Base-by-base conservation (phyloP, 2,113 vertebrate genomes). In the Empidonax traillii region DNA sequence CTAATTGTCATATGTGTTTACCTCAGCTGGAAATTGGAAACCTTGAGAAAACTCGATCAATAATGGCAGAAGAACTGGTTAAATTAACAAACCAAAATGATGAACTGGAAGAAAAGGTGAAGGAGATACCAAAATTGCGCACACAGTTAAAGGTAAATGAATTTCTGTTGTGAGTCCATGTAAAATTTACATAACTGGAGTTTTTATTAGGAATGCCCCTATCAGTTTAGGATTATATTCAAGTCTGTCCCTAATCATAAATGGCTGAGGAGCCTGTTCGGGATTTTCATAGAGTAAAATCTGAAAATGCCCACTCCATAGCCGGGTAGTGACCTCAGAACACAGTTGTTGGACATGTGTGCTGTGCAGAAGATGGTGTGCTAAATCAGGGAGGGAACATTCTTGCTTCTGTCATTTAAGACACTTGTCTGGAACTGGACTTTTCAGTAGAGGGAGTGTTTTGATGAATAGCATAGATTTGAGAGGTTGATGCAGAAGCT, bases 61-160 rank as follows among this genome's bases (percentile, higher is more conserved):
- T 99, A 96, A 99, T 99, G 98, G 98, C 99, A 23, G 99, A 99
- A 96, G 99, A 99, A 63, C 96, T 99, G 41, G 99, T 99, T 92
- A 99, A 98, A 88, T 98, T 99, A 97, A 99, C 99, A 91, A 99
- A 98, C 98, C 98, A 99, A 95, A 99, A 99, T 10, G 99, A 99
- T n/a, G 99, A 99, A 24, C 98, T 99, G 89, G 99, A 99, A 94
- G 98, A 99, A 93, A 98, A 99, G 65, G 98, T 99, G 79, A 98
- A 98, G 84, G 99, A 99, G 66, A 98, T 99, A 92, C 99, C 99
- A 21, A 98, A 96, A 93, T 91, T 99, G 72, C 98, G 98, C 93
- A 71, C 97, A 75, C 99, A 99, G 85, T 98, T 99, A 79, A 98
- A 98, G 98, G 99, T 99, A 91, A 95, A 96, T 84, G 18, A 19